Conservation (phyloP, 2,113 vertebrate species). For the Pipa parva region DNA sequence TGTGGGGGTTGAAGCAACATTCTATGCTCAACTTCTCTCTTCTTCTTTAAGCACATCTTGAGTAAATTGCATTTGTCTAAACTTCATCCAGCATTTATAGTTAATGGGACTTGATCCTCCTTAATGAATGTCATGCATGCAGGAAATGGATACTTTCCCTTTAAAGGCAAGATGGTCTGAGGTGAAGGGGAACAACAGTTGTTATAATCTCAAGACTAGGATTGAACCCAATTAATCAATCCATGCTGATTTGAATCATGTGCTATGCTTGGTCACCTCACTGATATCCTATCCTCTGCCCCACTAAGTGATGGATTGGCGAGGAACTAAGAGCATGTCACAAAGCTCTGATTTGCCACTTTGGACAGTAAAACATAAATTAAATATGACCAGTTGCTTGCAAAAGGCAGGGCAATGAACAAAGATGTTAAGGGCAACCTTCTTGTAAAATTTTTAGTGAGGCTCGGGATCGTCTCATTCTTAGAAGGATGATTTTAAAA, state of each 20-base stretch:
- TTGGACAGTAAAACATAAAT: conserved; percentile 78
- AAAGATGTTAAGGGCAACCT: conserved; percentile 3
- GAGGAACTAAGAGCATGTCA: conserved; percentile 12
- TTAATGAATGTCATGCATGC: conserved; percentile 56
- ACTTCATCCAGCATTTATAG: conserved; percentile 61
- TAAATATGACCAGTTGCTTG: conserved; percentile 69
- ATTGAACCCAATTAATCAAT: conserved; percentile 76
- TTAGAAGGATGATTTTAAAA: no score
- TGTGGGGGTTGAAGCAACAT: conserved; percentile 46
- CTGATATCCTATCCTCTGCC: conserved; percentile 68
- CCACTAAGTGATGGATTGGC: conserved; percentile 67
- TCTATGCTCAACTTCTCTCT: conserved; percentile 53
- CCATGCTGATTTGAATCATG: conserved; percentile 74
- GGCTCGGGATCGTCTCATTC: no score
- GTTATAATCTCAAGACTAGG: conserved; percentile 70
- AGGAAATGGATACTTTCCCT: conserved; percentile 64
- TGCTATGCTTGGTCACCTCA: conserved; percentile 73
- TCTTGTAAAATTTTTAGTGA: no score
- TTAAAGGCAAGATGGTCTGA: conserved; percentile 64
- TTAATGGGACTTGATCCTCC: conserved; percentile 62
- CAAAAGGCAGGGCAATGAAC: conserved; percentile 54
- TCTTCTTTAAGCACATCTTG: conserved; percentile 56
- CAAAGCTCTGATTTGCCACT: conserved; percentile 32
- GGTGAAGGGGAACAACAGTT: conserved; percentile 71
- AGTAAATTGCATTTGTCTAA: conserved; percentile 72